Evolutionary conservation across 53 echinoderm and acorn worm genomes (phyloP).

Genomic region (Stichopus horrens): DNA sequence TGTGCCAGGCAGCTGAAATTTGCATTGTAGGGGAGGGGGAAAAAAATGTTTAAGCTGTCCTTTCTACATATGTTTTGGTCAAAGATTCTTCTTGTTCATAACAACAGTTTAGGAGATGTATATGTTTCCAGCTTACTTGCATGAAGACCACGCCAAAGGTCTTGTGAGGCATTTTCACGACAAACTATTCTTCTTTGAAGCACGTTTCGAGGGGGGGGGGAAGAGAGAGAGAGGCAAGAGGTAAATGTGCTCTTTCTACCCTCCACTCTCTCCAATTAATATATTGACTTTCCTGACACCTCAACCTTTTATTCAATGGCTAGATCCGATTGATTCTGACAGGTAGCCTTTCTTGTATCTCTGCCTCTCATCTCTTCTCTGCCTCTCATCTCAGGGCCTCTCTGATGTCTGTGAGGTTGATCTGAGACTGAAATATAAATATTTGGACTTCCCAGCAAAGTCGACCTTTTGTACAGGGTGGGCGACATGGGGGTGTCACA

Average conservation of each 20-base stretch:
- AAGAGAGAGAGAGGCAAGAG: too few relatives aligned
- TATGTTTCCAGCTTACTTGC: too few relatives aligned
- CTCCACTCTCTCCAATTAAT: constrained; percentile 14
- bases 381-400: not conserved
- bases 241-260: not conserved
- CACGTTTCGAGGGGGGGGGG: too few relatives aligned
- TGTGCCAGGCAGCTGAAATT: too few relatives aligned
- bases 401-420: not conserved
- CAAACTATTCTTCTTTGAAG: too few relatives aligned
- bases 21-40: too few relatives aligned
- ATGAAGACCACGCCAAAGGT: too few relatives aligned
- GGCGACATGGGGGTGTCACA: not conserved
- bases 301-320: constrained; percentile 2
- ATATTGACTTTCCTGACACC: not conserved
- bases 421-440: constrained; percentile 1
- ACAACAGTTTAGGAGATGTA: too few relatives aligned
- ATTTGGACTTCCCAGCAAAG: not conserved
- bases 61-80: too few relatives aligned
- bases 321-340: not conserved
- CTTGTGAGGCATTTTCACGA: too few relatives aligned
- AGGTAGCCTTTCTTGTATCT: not conserved
- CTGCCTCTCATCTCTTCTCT: not conserved
- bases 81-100: too few relatives aligned
- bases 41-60: too few relatives aligned
- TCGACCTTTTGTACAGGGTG: constrained; percentile 2